Evolutionary conservation across 2,797 vertebrate genomes (phyloP), one percentile per base, ranked within the genome.

Genomic region (Poecile montanus): DNA sequence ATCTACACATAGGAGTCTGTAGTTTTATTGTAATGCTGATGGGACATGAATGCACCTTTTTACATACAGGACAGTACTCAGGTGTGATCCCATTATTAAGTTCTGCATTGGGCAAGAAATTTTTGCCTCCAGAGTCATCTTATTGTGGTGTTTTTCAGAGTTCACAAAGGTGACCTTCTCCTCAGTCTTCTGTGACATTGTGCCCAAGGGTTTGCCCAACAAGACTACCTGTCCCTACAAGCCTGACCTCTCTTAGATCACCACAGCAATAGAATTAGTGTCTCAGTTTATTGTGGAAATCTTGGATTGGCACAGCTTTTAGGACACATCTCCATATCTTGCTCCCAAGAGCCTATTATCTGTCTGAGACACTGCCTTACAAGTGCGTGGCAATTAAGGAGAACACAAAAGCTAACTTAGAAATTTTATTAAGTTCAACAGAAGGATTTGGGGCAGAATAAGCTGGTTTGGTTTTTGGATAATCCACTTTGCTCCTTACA

Each of bases 21-120:
- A 17, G 23, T 7, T n/a, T 29, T 44, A 18, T 1, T 63, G 14
- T 47, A 32, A 34, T 11, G 13, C 32, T 40, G 26, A n/a, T 48
- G 20, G 32, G 26, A 38, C 3, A 4, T 11, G 4, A 45, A 12
- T 11, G 4, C 6, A 60, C 16, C 10, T 47, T 16, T 71, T 27
- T 10, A 38, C 1, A 3, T 23, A 6, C 1, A 11, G 38, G 29
- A 13, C 23, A 50, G 26, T 45, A 30, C 22, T 78, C 1, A 0
- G 7, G 1, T n/a, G 18, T 65, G 61, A n/a, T 16, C 10, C 18
- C 7, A 15, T 56, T 29, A 38, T 19, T 8, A 13, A 34, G 16
- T 15, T 74, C 53, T 25, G 19, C 6, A 4, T 71, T 26, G 57
- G 51, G 68, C 36, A 72, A 66, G 48, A 65, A 22, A 6, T 26